Evolutionary conservation across 2,113 vertebrate species (phyloP), one percentile per base, ranked within the genome.

Genomic region (Girardinichthys multiradiatus): DNA sequence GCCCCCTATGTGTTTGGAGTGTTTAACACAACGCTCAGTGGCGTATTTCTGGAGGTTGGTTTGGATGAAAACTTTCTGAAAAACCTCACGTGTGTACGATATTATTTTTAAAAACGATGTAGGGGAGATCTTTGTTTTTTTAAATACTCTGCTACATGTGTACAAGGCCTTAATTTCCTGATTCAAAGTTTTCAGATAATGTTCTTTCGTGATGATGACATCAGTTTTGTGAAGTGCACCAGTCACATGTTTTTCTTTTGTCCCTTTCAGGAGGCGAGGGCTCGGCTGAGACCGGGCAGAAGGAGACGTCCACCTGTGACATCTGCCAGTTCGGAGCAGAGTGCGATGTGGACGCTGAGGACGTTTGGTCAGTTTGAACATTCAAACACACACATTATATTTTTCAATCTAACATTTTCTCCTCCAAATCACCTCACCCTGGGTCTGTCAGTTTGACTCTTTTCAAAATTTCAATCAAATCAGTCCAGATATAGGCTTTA

Each of bases 291-390:
- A 95, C 96, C 28, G 97, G 91, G 84, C 97, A 96, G 91, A 99
- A 98, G 93, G 97, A 99, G 92, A 98, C 97, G 26, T 98, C 97
- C 87, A 99, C 98, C 86, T 99, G 98, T 87, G 98, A 99, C 89
- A 99, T 99, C 87, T 99, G 98, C 92, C 98, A 99, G 92, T 99
- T 99, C 70, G 98, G 98, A 51, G 98, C 98, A 0, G 98, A 99
- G 92, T 99, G 98, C 30, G 98, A 99, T 1, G 98, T 98, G 93
- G 98, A 99, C 39, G 98, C 98, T 11, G 98, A 99, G 87, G 98
- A 99, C 68, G 98, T 99, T 80, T 99, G 98, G 98, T 99, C 95
- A 95, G 88, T 89, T 29, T 57, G 4, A 28, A 27, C 71, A 37
- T 26, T 57, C 37, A 51, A 31, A 57, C 28, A 58, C 1, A 19